Evolutionary conservation across 2,113 vertebrate genomes (phyloP), one percentile per base, ranked within the genome.

Genomic region (Tetraodon nigroviridis): DNA sequence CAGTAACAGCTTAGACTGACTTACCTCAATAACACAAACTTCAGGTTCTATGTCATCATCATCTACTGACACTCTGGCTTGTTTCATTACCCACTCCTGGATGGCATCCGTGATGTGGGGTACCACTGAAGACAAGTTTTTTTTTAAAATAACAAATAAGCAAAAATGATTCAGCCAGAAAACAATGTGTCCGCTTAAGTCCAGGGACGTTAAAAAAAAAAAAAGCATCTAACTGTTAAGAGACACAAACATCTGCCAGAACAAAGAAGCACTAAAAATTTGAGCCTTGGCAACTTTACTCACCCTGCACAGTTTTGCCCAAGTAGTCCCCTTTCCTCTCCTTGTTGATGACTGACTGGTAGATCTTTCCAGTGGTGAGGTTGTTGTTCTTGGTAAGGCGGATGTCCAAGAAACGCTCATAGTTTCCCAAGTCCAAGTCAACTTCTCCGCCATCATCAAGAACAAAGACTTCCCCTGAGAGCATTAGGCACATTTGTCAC

Each of bases 71-170:
- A 98, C 90, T 56, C 27, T 84, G 1, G 96, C 94, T 71, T 99
- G 96, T 15, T 90, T 92, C 94, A 97, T 93, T 0, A 98, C 93
- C 95, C 95, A 97, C 37, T 99, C 96, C 79, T 98, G 96, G 58
- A 98, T 95, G 2, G 96, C 94, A 78, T 99, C 94, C 29, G 97
- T 98, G 87, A 99, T 99, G 67, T 98, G 96, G 32, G 96, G 95
- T 4, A 99, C 95, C 69, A 98, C 96, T 98, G 78, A 51, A 60
- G 58, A 56, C 6, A 61, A 8, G 21, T 12, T 44, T 2, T 2
- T 8, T 29, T 29, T 29, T 37, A 7, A 37, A 37, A 81, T 53
- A 65, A 64, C 61, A 55, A 53, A 10, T 19, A 27, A 7, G 24
- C 4, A 10, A 24, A 22, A 46, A 41, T 21, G 1, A 16, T 20